Base-by-base conservation (phyloP, 1,140 invertebrate genomes). In the Temnothorax curvispinosus region DNA sequence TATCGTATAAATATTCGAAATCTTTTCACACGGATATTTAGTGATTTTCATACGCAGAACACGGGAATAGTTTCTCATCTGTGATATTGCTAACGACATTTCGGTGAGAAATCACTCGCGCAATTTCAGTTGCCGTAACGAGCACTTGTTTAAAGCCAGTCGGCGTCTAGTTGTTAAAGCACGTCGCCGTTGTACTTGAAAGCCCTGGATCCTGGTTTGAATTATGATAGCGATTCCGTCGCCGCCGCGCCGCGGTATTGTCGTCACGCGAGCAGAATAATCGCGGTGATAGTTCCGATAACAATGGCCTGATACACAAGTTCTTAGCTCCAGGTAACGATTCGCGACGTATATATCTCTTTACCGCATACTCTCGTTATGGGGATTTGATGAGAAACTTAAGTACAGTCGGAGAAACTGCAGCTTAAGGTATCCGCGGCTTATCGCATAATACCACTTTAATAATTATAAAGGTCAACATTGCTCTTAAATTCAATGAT, bases 181-280 rank as follows among this genome's bases (percentile, higher is more conserved):
- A 69, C 5, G 38, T 56, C 2, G 21, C 41, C 15, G 54, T 82
- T 58, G 38, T 82, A 52, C 41, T 82, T 41, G 64, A 72, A 35
- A 72, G 67, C 41, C n/a, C n/a, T 27, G 27, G 27, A 27, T 27
- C 27, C 27, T 27, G n/a, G 44, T 75, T 75, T 84, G 69, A 62
- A 84, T 75, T 62, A 74, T 74, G 80, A 60, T 60, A 69, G 21
- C 9, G 32, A 71, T 54, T 60, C 15, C 41, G 13, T 32, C 62
- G 80, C 27, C 21, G 27, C 5, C 18, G 67, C 38, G 13, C 27
- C 27, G 38, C 67, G 67, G 52, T 58, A 82, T 82, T 74, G 65
- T 71, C 77, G 21, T 56, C 65, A 82, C 65, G 52, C 78, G 38
- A 72, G 27, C 54, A 27, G 69, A 82, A 82, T 74, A 78, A 80